Evolutionary conservation across 2,888 invertebrate species (phyloP).

Genomic region (Muschampia plurimacula): DNA sequence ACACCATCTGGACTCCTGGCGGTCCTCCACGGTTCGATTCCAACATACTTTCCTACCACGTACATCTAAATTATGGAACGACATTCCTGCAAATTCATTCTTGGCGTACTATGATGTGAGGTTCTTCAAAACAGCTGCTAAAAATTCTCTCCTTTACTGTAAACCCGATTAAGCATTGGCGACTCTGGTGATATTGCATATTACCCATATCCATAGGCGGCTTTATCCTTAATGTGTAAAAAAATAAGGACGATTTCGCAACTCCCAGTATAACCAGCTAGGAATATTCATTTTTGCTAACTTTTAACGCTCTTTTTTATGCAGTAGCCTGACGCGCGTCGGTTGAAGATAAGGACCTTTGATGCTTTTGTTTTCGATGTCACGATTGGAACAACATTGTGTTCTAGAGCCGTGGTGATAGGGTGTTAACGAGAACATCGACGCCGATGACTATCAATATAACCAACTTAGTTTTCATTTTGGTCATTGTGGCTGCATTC

Average conservation of each 20-base stretch:
- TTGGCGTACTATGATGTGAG: too few relatives aligned
- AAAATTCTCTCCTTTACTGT: too few relatives aligned
- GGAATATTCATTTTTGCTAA: slow-evolving; percentile 36
- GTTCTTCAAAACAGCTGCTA: too few relatives aligned
- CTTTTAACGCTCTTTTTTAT: slow-evolving; percentile 32
- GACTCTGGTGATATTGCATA: background rate
- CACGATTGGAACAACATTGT: slow-evolving; percentile 12
- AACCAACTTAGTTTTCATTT: background rate
- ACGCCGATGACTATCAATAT: slow-evolving; percentile 1
- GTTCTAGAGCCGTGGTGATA: slow-evolving; percentile 10
- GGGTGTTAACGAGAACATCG: slow-evolving; percentile 2
- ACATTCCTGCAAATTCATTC: too few relatives aligned
- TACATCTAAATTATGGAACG: too few relatives aligned
- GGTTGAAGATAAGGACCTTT: slow-evolving; percentile 24
- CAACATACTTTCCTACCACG: too few relatives aligned
- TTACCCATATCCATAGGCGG: too few relatives aligned
- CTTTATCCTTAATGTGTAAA: too few relatives aligned
- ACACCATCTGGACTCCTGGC: too few relatives aligned
- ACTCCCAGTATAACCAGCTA: slow-evolving; percentile 16
- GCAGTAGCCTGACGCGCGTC: slow-evolving; percentile 22
- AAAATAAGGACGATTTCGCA: background rate
- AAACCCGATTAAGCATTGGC: slow-evolving; percentile 1
- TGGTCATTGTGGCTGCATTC: background rate
- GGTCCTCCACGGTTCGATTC: too few relatives aligned
- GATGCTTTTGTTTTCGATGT: slow-evolving; percentile 32